Evolutionary conservation across 2,888 invertebrate genomes (phyloP).

Genomic region (Hydriomena furcata): DNA sequence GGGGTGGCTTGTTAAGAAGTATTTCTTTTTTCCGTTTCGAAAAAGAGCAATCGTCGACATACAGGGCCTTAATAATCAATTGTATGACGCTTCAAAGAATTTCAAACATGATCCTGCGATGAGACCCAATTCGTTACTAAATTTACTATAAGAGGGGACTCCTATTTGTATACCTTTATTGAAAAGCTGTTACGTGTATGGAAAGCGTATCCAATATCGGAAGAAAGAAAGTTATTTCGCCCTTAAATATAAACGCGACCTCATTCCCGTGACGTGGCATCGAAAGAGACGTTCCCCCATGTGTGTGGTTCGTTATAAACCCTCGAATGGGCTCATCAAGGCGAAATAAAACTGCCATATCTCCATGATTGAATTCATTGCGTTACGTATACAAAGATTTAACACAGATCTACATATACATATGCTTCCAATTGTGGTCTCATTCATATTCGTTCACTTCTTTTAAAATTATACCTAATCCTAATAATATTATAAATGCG

Average conservation of each 20-base stretch:
- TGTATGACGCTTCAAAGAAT: neutral
- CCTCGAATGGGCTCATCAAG: conserved; percentile 55
- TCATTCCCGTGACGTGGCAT: conserved; percentile 35
- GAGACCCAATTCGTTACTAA: conserved; percentile 1
- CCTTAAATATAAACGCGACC: conserved; percentile 48
- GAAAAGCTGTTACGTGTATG: conserved; percentile 27
- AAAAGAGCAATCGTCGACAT: no score
- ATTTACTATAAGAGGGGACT: conserved; percentile 11
- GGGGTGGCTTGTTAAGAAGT: no score
- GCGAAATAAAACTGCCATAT: conserved; percentile 52
- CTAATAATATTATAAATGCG: no score
- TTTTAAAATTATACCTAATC: no score
- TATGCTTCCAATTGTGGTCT: no score
- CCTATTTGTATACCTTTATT: conserved; percentile 21
- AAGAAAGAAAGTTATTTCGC: conserved; percentile 42
- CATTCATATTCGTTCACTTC: no score
- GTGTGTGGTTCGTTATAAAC: conserved; percentile 58
- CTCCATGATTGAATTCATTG: conserved; percentile 44
- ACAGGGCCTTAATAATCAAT: no score
- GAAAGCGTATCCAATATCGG: conserved; percentile 37
- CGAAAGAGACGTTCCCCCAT: conserved; percentile 46
- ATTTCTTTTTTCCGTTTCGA: no score
- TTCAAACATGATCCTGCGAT: conserved; percentile 3
- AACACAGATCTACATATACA: conserved; percentile 9
- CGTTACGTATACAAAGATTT: conserved; percentile 34